Conservation (phyloP, 2,888 invertebrate species). For the Achlya flavicornis region DNA sequence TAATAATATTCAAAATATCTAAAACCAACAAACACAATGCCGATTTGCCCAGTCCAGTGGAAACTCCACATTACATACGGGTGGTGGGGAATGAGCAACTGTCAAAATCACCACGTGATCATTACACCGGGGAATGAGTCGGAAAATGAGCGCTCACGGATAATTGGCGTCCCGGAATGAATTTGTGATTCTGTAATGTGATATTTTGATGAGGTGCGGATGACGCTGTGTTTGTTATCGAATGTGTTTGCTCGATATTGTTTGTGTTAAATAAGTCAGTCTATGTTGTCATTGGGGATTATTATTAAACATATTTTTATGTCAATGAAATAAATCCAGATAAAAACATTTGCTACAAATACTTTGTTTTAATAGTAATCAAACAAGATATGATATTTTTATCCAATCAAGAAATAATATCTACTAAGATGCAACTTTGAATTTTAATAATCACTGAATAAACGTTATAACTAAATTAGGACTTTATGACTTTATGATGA, state of each 20-base stretch:
- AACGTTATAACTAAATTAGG: too few relatives aligned
- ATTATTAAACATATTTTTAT: too few relatives aligned
- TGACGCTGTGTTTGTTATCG: constrained; percentile 48
- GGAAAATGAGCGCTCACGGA: constrained; percentile 78
- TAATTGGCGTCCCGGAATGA: constrained; percentile 79
- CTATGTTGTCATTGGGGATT: background rate
- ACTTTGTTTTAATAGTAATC: too few relatives aligned
- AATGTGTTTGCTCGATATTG: constrained; percentile 24
- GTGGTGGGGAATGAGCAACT: constrained; percentile 58
- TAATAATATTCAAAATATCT: too few relatives aligned
- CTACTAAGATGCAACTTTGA: too few relatives aligned
- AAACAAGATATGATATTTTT: too few relatives aligned
- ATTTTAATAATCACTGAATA: too few relatives aligned
- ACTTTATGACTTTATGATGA: too few relatives aligned
- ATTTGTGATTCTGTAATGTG: constrained; percentile 77
- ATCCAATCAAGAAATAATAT: too few relatives aligned
- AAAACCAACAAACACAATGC: too few relatives aligned
- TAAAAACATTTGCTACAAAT: too few relatives aligned
- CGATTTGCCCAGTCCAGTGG: constrained; percentile 25
- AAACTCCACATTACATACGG: constrained; percentile 39
- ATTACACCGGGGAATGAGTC: constrained; percentile 80
- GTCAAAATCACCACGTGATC: constrained; percentile 83
- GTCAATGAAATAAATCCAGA: too few relatives aligned
- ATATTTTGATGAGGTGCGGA: constrained; percentile 81
- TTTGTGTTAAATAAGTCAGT: background rate